Percentiles rank a stretch among this genome's conserved stretches.
phyloP scores from a whole-genome alignment of 2,113 vertebrate species.

The Prochilodus magdalenae region DNA sequence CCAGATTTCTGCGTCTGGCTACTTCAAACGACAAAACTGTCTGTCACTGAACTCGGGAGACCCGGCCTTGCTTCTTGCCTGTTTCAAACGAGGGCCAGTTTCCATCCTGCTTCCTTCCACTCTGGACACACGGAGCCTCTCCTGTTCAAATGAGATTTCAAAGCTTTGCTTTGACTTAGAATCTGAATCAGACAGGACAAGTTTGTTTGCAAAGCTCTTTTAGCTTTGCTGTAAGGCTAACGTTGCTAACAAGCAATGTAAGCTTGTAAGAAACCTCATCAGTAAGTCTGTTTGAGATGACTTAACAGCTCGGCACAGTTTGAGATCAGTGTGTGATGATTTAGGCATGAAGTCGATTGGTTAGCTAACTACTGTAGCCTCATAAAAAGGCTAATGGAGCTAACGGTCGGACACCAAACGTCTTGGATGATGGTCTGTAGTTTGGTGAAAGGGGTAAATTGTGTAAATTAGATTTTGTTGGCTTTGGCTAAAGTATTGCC shows the following conservation, averaged over 20 bases:
- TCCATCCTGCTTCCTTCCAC: neutral
- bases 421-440: neutral
- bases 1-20: conserved; percentile 44
- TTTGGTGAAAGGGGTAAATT: neutral
- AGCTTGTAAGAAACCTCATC: neutral
- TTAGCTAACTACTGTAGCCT: neutral
- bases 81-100: neutral
- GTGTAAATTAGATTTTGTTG: neutral
- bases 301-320: neutral
- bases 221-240: neutral
- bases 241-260: neutral
- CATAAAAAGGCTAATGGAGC: neutral
- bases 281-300: neutral
- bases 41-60: neutral
- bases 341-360: neutral
- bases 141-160: neutral
- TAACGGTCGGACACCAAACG: neutral
- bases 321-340: no score
- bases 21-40: conserved; percentile 24
- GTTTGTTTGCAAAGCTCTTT: neutral
- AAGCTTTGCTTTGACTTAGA: neutral
- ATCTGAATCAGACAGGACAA: neutral
- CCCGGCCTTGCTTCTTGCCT: neutral
- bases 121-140: neutral
- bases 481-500: neutral